phyloP scores from a whole-genome alignment of 2,113 vertebrate species.

The Furnarius figulus region DNA sequence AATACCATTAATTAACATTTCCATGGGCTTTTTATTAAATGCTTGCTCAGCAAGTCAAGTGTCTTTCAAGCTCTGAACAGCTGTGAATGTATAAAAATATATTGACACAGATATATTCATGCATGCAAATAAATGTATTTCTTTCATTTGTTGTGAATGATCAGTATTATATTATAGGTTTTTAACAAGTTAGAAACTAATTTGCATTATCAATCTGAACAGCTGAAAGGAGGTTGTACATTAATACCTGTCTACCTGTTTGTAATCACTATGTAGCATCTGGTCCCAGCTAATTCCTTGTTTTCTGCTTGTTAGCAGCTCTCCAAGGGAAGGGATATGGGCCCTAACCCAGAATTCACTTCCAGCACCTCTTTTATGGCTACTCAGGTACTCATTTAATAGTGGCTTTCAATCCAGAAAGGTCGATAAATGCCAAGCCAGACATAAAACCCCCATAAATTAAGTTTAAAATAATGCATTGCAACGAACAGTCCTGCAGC shows the following conservation, averaged over 20 bases:
- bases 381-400: not conserved
- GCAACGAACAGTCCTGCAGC: not conserved
- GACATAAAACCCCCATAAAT: not conserved
- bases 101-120: slow-evolving; percentile 58
- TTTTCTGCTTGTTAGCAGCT: not conserved
- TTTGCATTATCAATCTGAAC: slow-evolving; percentile 5
- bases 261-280: not conserved
- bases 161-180: not conserved
- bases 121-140: slow-evolving; percentile 67
- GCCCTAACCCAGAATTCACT: not conserved
- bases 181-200: slow-evolving; percentile 19
- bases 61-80: slow-evolving; percentile 60
- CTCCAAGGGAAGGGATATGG: not conserved
- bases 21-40: slow-evolving; percentile 67
- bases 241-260: slow-evolving; percentile 47
- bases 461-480: not conserved
- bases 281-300: not conserved
- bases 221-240: not conserved
- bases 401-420: not conserved
- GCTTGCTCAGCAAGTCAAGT: slow-evolving; percentile 70
- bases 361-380: not conserved
- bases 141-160: not conserved
- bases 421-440: not conserved
- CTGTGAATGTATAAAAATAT: slow-evolving; percentile 70
- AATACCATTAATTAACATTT: slow-evolving; percentile 71